phyloP scores from a whole-genome alignment of 2,113 vertebrate species.

The Caranx melampygus region DNA sequence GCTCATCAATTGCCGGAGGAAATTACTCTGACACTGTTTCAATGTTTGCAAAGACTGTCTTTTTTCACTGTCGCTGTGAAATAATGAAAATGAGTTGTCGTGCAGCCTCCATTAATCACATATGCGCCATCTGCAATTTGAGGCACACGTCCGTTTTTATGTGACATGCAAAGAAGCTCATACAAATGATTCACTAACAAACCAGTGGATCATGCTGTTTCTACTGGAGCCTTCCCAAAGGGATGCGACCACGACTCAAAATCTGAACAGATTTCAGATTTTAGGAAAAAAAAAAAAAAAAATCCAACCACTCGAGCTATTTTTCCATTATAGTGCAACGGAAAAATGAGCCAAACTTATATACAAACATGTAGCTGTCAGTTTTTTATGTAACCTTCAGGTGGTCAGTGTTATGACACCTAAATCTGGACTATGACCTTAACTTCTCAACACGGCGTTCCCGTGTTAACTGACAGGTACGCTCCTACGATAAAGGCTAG shows the following conservation, averaged over 20 bases:
- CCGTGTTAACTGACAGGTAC: conserved; percentile 10
- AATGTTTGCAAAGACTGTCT: conserved; percentile 32
- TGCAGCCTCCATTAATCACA: conserved; percentile 55
- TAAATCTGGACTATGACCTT: conserved; percentile 41
- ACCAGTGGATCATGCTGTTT: conserved; percentile 74
- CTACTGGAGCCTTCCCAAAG: conserved; percentile 43
- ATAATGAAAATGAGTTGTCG: conserved; percentile 48
- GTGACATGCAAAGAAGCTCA: conserved; percentile 76
- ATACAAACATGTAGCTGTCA: conserved; percentile 71
- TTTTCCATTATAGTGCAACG: conserved; percentile 53
- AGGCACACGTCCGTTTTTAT: conserved; percentile 56
- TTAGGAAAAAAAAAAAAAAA: not conserved
- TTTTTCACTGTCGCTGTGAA: conserved; percentile 37
- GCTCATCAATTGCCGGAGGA: conserved; percentile 48
- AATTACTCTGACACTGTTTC: conserved; percentile 48
- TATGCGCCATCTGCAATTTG: conserved; percentile 46
- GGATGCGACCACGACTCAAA: conserved; percentile 37
- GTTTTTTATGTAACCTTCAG: conserved; percentile 39
- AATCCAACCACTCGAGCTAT: conserved; percentile 34
- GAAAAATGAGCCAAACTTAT: conserved; percentile 67
- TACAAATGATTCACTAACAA: conserved; percentile 59
- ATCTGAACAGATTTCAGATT: conserved; percentile 34
- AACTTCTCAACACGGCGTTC: not conserved
- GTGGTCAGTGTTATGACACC: conserved; percentile 16
- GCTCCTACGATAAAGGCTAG: conserved; percentile 29